Conservation (phyloP, 2,888 invertebrate genomes). For the Noctua pronuba region DNA sequence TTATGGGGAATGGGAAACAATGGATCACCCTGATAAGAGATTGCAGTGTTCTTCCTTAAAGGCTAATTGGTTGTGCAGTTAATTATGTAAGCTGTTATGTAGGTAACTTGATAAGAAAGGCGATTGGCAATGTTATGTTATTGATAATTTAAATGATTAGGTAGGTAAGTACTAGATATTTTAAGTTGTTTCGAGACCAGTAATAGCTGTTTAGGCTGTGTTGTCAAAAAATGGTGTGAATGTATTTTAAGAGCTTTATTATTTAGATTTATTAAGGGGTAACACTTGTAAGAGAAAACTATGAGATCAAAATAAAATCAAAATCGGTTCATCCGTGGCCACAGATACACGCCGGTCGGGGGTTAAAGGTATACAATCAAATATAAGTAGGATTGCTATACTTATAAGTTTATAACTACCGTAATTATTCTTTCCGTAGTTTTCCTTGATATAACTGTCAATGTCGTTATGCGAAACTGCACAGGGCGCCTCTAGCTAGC, state of each 20-base stretch:
- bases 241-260: neutral
- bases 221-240: too few species aligned
- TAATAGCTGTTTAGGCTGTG: neutral
- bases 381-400: neutral
- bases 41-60: conserved; percentile 19
- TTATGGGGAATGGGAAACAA: conserved; percentile 38
- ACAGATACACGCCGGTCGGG: neutral
- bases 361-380: neutral
- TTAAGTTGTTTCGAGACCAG: neutral
- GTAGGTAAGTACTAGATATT: neutral
- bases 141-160: conserved; percentile 4
- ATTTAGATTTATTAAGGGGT: neutral
- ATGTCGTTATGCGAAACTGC: neutral
- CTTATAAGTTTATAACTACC: neutral
- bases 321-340: neutral
- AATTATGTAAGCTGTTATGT: neutral
- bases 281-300: neutral
- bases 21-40: conserved; percentile 32
- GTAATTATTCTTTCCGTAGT: too few species aligned
- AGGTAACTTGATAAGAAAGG: conserved; percentile 10
- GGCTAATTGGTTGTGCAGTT: conserved; percentile 22
- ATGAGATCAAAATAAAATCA: neutral
- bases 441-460: neutral
- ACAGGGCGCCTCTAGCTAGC: neutral
- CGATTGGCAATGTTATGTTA: conserved; percentile 3